These are phyloP conservation scores for Drosophila micromelanica DNA, from an alignment of 1,140 invertebrate species.

Conservation along the genomic window DNA sequence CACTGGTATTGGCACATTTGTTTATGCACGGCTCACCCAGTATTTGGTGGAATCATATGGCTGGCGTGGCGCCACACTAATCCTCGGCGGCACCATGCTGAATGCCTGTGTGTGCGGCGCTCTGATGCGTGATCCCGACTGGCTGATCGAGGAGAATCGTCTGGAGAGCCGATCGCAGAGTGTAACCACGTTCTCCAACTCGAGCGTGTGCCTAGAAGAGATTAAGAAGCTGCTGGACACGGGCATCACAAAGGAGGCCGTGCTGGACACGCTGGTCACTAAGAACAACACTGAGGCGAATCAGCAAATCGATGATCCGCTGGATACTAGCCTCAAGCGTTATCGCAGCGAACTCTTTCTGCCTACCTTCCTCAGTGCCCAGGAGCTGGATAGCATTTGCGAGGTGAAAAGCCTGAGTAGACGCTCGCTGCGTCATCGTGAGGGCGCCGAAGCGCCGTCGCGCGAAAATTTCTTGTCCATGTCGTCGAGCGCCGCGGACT, in stretches of 20 bases:
- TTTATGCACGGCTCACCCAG: slow-evolving; percentile 91
- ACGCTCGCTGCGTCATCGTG: slow-evolving; percentile 71
- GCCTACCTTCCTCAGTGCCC: slow-evolving; percentile 73
- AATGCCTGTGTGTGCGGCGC: slow-evolving; percentile 95
- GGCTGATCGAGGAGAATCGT: slow-evolving; percentile 88
- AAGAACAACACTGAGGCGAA: slow-evolving; percentile 84
- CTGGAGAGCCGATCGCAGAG: slow-evolving; percentile 83
- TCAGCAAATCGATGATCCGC: slow-evolving; percentile 80
- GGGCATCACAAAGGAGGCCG: slow-evolving; percentile 88
- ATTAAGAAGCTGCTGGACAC: slow-evolving; percentile 88
- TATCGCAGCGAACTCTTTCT: slow-evolving; percentile 82
- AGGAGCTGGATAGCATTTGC: slow-evolving; percentile 74
- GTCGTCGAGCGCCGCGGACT: slow-evolving; percentile 66
- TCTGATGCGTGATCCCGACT: slow-evolving; percentile 94
- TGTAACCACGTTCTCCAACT: slow-evolving; percentile 83
- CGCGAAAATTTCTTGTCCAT: slow-evolving; percentile 76
- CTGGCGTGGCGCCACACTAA: slow-evolving; percentile 94
- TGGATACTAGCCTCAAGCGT: slow-evolving; percentile 67
- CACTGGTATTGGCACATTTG: slow-evolving; percentile 91
- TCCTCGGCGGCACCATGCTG: slow-evolving; percentile 93
- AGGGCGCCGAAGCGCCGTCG: slow-evolving; percentile 74
- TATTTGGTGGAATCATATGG: slow-evolving; percentile 91
- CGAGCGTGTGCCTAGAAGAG: slow-evolving; percentile 86
- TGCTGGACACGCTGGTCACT: slow-evolving; percentile 88
- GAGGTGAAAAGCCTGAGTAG: slow-evolving; percentile 76